Conservation (phyloP, 2,888 invertebrate species). For the Acheta domesticus region DNA sequence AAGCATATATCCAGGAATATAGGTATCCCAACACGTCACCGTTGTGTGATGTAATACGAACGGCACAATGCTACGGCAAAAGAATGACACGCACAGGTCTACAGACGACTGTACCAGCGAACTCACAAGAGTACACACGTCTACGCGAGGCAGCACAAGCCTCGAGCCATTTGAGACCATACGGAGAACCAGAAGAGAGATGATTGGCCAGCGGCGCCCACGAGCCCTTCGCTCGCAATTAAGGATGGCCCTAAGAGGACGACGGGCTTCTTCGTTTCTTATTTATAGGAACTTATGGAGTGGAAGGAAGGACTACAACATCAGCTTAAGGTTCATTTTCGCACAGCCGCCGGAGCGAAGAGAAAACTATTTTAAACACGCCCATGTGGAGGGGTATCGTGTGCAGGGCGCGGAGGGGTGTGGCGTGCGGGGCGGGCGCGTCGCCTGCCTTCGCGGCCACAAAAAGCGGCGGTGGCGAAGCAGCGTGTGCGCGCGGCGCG, state of each 20-base stretch:
- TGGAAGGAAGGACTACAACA: neutral
- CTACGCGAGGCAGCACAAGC: too few relatives aligned
- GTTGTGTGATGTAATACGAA: too few relatives aligned
- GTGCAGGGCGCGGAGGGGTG: neutral
- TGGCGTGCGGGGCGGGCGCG: neutral
- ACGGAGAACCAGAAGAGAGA: neutral
- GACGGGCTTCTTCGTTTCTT: neutral
- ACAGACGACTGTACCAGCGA: too few relatives aligned
- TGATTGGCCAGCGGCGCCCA: neutral
- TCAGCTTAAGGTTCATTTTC: slow-evolving; percentile 6
- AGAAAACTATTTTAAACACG: neutral
- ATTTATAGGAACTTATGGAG: neutral
- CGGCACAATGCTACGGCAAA: too few relatives aligned
- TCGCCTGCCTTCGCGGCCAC: neutral
- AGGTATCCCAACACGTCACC: too few relatives aligned
- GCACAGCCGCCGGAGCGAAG: neutral
- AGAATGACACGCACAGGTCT: too few relatives aligned
- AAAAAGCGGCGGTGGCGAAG: neutral
- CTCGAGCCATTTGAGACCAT: too few relatives aligned
- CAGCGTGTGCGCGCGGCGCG: neutral
- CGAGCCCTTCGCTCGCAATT: neutral
- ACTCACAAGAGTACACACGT: too few relatives aligned
- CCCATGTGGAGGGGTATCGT: slow-evolving; percentile 18
- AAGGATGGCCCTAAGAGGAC: slow-evolving; percentile 6
- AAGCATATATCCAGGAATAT: too few relatives aligned